Evolutionary conservation across 2,113 vertebrate genomes (phyloP), one percentile per base, ranked within the genome.

Genomic region (Callorhinus ursinus): DNA sequence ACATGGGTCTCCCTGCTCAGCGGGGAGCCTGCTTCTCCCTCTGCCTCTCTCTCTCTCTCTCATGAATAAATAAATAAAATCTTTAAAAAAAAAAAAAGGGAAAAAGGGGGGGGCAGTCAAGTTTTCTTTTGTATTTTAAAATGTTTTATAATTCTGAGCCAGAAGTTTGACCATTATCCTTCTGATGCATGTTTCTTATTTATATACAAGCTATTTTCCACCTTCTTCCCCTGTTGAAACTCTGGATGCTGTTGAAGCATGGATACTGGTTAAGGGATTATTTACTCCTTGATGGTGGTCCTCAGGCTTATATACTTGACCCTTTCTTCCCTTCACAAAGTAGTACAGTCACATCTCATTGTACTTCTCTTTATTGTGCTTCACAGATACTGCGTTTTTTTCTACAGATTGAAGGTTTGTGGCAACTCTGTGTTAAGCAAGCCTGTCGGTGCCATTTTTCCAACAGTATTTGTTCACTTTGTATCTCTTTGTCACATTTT

Each of bases 121-220:
- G 5, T 69, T 96, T 46, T 42, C 49, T 80, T 90, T 77, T 86
- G 7, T 82, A 42, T 53, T 86, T 93, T 90, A 79, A 63, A 65
- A 57, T 90, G 51, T 72, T 93, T 89, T 28, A 24, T 93, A 88
- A 88, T 63, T 84, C 65, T 76, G 85, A 92, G 33, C 55, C 42
- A 77, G 49, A 90, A 16, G 49, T 90, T 77, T 90, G 55, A 55
- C 55, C 49, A 0, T 59, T 93, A 9, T 46, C 10, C n/a, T 61
- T 82, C 63, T 72, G 33, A 53, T 61, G n/a, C 67, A 69, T 86
- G 24, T 84, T 87, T 84, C 28, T 82, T 86, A 39, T 21, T 88
- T 51, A 49, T 4, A 33, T 39, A 19, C 12, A 69, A 69, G 31
- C 57, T 63, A 0, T 53, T 86, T 91, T 31, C 46, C 21, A 88